Base-by-base conservation (phyloP, 2,113 vertebrate species). In the Equus quagga region DNA sequence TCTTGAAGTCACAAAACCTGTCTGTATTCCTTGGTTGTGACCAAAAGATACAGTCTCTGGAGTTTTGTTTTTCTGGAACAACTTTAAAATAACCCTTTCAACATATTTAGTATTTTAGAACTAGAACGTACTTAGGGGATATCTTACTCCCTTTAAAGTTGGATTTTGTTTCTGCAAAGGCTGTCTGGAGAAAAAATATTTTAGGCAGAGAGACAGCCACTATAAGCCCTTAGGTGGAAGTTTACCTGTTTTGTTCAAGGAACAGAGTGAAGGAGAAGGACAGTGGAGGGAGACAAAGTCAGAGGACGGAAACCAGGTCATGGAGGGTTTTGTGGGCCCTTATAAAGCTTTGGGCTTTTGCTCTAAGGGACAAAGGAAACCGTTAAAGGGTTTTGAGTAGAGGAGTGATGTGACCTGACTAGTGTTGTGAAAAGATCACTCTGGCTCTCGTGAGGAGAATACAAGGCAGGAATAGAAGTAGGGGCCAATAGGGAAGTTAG, bases 11-110 rank as follows among this genome's bases (percentile, higher is more conserved):
- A 64, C 54, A 88, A 23, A 73, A 65, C 41, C 28, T 67, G 28
- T 54, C n/a, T 82, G 0, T 70, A 62, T 78, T 56, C 31, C 75
- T 18, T 89, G 70, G 60, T 67, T 49, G 23, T 88, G 14, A 41
- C 17, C 51, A 33, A 56, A 94, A 93, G 69, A 44, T 70, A 31
- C 1, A 58, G 23, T 93, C 65, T 75, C 70, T 79, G 23, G 72
- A 36, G 46, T 81, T 82, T 82, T 84, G 8, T 91, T 78, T 94
- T 82, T 89, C 56, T 94, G 26, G 11, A 89, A 49, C 54, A 31
- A 94, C 92, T 78, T 54, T 94, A 78, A 96, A 86, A 58, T 91
- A n/a, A 92, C 46, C 18, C 17, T 67, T 79, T 82, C 51, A 89
- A 78, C 18, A 31, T 92, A 69, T 18, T 86, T 72, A 96, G 21